Conservation (phyloP, 2,888 invertebrate species). For the Oscheius myriophilus region DNA sequence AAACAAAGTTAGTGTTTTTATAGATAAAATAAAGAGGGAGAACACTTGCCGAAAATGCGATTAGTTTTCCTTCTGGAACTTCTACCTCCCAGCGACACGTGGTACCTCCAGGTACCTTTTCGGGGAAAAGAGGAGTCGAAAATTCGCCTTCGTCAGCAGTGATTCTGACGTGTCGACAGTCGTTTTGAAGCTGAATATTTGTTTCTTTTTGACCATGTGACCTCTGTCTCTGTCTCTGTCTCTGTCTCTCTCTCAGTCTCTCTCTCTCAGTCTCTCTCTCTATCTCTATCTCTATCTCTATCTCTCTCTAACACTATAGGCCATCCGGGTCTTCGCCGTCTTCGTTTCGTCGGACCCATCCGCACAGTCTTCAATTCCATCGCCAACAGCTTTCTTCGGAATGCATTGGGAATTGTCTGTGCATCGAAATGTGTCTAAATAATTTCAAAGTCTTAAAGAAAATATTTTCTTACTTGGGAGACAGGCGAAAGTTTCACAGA, state of each 20-base stretch:
- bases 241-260: too few relatives aligned
- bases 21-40: not conserved
- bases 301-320: not conserved
- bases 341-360: constrained; percentile 55
- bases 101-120: not conserved
- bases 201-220: not conserved
- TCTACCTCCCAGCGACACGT: constrained; percentile 22
- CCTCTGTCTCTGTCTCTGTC: too few relatives aligned
- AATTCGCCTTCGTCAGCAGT: constrained; percentile 6
- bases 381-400: constrained; percentile 45
- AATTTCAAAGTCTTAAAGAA: not conserved
- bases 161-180: constrained; percentile 16
- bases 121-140: constrained; percentile 1
- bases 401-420: constrained; percentile 58
- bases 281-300: too few relatives aligned
- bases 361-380: constrained; percentile 55
- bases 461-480: constrained; percentile 35
- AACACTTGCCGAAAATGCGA: constrained; percentile 18
- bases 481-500: constrained; percentile 65
- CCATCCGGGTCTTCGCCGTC: not conserved
- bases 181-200: not conserved
- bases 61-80: not conserved
- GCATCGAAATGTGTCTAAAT: constrained; percentile 51
- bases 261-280: too few relatives aligned
- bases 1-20: too few relatives aligned